phyloP scores from a whole-genome alignment of 2,888 invertebrate genomes.

The Elegia similella region DNA sequence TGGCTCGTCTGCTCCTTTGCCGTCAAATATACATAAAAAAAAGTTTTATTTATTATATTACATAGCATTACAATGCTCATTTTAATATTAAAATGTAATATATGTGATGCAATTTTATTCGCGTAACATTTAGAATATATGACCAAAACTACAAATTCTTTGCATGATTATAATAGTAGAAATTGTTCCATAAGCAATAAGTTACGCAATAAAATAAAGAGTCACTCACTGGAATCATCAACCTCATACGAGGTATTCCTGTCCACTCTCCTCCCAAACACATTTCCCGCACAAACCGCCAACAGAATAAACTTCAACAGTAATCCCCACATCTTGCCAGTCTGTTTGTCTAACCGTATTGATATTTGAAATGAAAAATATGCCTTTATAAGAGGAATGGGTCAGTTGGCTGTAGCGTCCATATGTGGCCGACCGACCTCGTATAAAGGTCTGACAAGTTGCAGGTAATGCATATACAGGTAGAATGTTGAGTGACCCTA shows the following conservation, averaged over 20 bases:
- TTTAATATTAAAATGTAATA: too few species aligned
- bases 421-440: conserved; percentile 52
- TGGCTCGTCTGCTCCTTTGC: too few species aligned
- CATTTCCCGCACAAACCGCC: conserved; percentile 36
- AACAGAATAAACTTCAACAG: conserved; percentile 44
- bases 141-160: too few species aligned
- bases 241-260: conserved; percentile 36
- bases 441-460: conserved; percentile 26
- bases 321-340: conserved; percentile 37
- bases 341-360: conserved; percentile 36
- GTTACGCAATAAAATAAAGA: conserved; percentile 8
- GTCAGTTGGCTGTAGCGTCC: conserved; percentile 45
- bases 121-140: too few species aligned
- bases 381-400: conserved; percentile 62
- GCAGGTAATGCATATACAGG: conserved; percentile 27
- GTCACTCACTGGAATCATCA: conserved; percentile 36
- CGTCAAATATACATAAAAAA: too few species aligned
- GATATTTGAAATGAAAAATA: conserved; percentile 43
- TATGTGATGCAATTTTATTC: too few species aligned
- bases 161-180: too few species aligned
- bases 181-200: too few species aligned
- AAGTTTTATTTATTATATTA: too few species aligned
- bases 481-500: conserved; percentile 14
- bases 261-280: conserved; percentile 40
- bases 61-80: too few species aligned